Evolutionary conservation across 2,888 invertebrate species (phyloP), one percentile per base, ranked within the genome.

Genomic region (Dicycla oo): DNA sequence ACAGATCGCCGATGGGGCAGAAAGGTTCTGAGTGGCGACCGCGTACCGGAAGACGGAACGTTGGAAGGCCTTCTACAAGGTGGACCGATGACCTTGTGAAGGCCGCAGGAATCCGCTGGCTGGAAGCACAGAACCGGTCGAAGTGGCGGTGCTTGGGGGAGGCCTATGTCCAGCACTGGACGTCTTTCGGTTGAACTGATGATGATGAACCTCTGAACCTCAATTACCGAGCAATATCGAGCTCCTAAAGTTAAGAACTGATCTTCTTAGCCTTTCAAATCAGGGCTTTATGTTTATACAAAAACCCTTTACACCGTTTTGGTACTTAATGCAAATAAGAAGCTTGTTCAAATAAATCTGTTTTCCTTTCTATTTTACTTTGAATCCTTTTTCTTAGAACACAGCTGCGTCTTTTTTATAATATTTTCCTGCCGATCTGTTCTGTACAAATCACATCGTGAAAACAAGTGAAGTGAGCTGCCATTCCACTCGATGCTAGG

Each of bases 271-370:
- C 63, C 15, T 54, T 73, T 45, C 26, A 53, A 49, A 58, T 54
- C 54, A 60, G 20, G 49, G 54, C 10, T 30, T 51, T 64, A n/a
- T 26, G 34, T 68, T 73, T 30, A 11, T 1, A 53, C 56, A 53
- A 30, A 77, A 51, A 57, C 49, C 53, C n/a, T 62, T 43, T 62
- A 73, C 40, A 53, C 49, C 57, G 34, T 57, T 79, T 73, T 34
- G 34, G 43, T 49, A n/a, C n/a, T n/a, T n/a, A 26, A 73, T 61
- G 66, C 67, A 53, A 67, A 67, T 62, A 62, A 26, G 40, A 38
- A 53, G 34, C 43, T 65, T 73, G 58, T 78, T 73, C 47, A 26
- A 73, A 45, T 20, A 40, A 51, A 78, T 62, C 47, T 61, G 34
- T 66, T 51, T 56, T 20, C 20, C 13, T 66, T 72, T 70, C n/a